Percentiles rank a stretch among this genome's conserved stretches.
phyloP scores from a whole-genome alignment of 1,140 invertebrate genomes.

The Bursaphelenchus mucronatus region DNA sequence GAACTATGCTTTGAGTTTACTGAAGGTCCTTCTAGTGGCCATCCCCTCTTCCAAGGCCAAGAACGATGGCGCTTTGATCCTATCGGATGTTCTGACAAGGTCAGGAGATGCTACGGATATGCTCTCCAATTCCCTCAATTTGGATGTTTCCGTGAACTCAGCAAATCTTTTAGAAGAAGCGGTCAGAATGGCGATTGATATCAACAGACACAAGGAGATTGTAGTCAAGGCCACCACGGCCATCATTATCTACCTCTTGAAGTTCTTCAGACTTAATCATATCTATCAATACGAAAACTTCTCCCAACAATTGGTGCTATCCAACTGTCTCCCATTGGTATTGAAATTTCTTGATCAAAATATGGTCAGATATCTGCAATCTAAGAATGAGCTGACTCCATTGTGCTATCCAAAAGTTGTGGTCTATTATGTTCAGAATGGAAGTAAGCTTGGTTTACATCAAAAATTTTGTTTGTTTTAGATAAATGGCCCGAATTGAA shows the following conservation, averaged over 20 bases:
- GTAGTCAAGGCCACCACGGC: conserved; percentile 89
- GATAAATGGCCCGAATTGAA: conserved; percentile 90
- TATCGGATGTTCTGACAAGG: conserved; percentile 79
- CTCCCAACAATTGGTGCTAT: conserved; percentile 96
- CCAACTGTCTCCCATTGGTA: conserved; percentile 96
- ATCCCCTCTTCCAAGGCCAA: conserved; percentile 95
- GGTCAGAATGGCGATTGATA: conserved; percentile 90
- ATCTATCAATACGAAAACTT: conserved; percentile 96
- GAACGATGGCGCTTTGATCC: conserved; percentile 95
- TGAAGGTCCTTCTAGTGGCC: conserved; percentile 93
- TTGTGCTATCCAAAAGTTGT: conserved; percentile 52
- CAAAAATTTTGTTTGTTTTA: conserved; percentile 64
- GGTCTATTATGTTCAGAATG: conserved; percentile 50
- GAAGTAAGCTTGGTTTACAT: conserved; percentile 31
- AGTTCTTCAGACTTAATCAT: conserved; percentile 96
- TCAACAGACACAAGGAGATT: conserved; percentile 89
- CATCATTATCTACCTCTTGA: conserved; percentile 69
- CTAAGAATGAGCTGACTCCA: conserved; percentile 74
- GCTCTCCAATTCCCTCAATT: conserved; percentile 57
- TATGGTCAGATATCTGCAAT: conserved; percentile 86
- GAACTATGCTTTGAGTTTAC: conserved; percentile 53
- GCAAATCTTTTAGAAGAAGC: conserved; percentile 73
- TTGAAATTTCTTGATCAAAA: conserved; percentile 99
- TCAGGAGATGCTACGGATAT: conserved; percentile 41
- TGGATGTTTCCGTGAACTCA: conserved; percentile 38